Percentiles rank a stretch among this genome's conserved stretches.
These are phyloP conservation scores for Ophion ellenae DNA, from an alignment of 2,888 invertebrate species.

Conservation along the genomic window DNA sequence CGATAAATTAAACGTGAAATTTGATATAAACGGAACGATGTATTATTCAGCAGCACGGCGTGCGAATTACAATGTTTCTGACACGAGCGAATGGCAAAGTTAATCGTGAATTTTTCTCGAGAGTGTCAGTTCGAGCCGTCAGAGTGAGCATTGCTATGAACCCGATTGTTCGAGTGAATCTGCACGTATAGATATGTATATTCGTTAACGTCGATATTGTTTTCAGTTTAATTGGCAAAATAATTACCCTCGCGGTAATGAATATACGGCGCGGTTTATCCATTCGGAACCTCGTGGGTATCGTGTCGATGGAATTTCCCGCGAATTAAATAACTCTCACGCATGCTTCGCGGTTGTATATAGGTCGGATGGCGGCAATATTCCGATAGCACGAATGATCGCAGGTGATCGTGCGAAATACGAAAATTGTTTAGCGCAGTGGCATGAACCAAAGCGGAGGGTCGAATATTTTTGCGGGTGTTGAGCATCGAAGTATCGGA, in stretches of 20 bases:
- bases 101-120: conserved; percentile 18
- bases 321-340: conserved; percentile 51
- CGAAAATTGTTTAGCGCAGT: not conserved
- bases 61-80: conserved; percentile 20
- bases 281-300: conserved; percentile 42
- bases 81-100: conserved; percentile 27
- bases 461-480: not conserved
- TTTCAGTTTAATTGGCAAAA: conserved; percentile 62
- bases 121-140: conserved; percentile 24
- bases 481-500: not conserved
- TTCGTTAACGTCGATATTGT: conserved; percentile 54
- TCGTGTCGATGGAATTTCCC: conserved; percentile 31
- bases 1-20: conserved; percentile 49
- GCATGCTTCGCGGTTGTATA: conserved; percentile 1
- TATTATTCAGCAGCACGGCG: conserved; percentile 13
- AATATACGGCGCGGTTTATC: not conserved
- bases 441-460: not conserved
- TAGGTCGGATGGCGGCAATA: conserved; percentile 21
- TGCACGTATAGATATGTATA: conserved; percentile 16
- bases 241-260: conserved; percentile 43
- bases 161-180: conserved; percentile 8
- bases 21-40: conserved; percentile 28
- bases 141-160: conserved; percentile 31
- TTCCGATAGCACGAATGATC: conserved; percentile 1
- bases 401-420: not conserved